These are phyloP conservation scores for Orthosia cruda DNA, from an alignment of 2,888 invertebrate species.

Conservation along the genomic window DNA sequence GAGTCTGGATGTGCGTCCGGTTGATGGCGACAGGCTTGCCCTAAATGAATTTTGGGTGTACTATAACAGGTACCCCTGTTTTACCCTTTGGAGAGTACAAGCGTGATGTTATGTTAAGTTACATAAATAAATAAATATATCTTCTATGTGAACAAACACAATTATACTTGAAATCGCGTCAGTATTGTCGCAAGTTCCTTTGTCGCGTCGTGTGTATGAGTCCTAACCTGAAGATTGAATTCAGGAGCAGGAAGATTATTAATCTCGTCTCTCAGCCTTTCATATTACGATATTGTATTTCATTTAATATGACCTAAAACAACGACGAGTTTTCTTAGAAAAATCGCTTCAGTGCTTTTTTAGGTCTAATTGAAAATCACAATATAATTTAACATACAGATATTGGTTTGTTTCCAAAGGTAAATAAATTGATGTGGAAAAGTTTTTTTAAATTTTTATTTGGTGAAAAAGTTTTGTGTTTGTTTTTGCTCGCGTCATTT, in stretches of 20 bases:
- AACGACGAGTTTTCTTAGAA: slow-evolving; percentile 24
- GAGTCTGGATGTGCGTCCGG: too few relatives aligned
- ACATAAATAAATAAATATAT: too few relatives aligned
- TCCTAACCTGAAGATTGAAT: slow-evolving; percentile 61
- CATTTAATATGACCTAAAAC: slow-evolving; percentile 53
- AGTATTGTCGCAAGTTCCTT: background rate
- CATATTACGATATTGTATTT: slow-evolving; percentile 54
- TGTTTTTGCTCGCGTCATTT: too few relatives aligned
- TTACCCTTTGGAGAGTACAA: too few relatives aligned
- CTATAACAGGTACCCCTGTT: too few relatives aligned
- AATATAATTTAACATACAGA: background rate
- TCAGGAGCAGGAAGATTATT: slow-evolving; percentile 59
- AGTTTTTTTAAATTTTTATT: too few relatives aligned
- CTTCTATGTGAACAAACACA: background rate
- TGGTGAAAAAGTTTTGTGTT: too few relatives aligned
- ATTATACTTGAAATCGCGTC: background rate
- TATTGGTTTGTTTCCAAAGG: background rate
- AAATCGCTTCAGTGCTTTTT: background rate
- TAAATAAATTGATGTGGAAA: background rate
- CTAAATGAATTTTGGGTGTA: too few relatives aligned
- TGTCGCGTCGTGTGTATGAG: slow-evolving; percentile 21
- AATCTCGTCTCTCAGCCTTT: slow-evolving; percentile 54
- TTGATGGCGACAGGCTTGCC: too few relatives aligned
- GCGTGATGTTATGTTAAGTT: too few relatives aligned
- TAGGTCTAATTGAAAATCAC: slow-evolving; percentile 1